Percentiles rank a stretch among this genome's conserved stretches.
Conservation (phyloP, 2,888 invertebrate genomes). For the Spicauda simplicius region DNA sequence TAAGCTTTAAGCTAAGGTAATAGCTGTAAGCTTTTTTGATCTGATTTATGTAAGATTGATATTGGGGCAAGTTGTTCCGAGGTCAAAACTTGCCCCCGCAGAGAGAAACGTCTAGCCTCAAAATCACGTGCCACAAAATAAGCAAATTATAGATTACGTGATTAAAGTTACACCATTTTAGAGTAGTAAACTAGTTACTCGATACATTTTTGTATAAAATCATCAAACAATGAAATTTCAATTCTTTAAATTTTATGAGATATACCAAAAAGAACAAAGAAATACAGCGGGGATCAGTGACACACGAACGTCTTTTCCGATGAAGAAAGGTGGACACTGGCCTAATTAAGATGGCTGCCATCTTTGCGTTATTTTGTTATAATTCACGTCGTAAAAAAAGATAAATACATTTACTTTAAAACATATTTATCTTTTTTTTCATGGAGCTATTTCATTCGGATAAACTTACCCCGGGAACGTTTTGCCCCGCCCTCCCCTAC, state of each 20-base stretch:
- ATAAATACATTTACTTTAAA: too few relatives aligned
- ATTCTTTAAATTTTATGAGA: conserved; percentile 69
- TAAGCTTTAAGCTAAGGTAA: too few relatives aligned
- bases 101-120: conserved; percentile 18
- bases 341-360: too few relatives aligned
- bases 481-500: too few relatives aligned
- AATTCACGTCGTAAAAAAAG: too few relatives aligned
- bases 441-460: too few relatives aligned
- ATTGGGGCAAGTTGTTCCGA: conserved; percentile 21
- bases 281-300: conserved; percentile 1
- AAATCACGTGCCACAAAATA: conserved; percentile 12
- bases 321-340: too few relatives aligned
- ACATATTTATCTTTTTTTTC: too few relatives aligned
- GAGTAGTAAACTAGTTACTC: background rate
- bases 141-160: background rate
- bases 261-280: conserved; percentile 3
- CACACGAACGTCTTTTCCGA: background rate
- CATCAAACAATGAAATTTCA: conserved; percentile 38
- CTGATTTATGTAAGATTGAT: too few relatives aligned
- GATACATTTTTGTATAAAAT: background rate
- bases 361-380: too few relatives aligned
- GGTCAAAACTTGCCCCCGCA: conserved; percentile 9
- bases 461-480: too few relatives aligned
- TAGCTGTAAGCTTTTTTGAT: too few relatives aligned
- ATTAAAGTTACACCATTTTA: background rate